Conservation (phyloP, 2,113 vertebrate genomes). For the Stigmatopora nigra region DNA sequence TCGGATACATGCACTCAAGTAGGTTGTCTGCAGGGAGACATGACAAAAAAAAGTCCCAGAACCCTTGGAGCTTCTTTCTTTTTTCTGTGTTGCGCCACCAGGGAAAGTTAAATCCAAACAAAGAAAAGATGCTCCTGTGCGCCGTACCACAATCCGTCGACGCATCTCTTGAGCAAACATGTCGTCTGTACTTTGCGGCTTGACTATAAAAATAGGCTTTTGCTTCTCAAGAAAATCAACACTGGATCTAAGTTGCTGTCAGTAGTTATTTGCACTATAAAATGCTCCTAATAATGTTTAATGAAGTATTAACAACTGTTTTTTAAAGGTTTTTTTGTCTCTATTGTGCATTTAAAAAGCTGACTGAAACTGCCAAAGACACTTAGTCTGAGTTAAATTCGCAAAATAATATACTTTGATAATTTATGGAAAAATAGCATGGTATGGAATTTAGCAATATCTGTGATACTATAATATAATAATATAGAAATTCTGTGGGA, state of each 20-base stretch:
- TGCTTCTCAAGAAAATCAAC: conserved; percentile 37
- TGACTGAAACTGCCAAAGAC: too few species aligned
- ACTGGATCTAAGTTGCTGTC: conserved; percentile 41
- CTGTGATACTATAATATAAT: too few species aligned
- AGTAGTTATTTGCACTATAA: background rate
- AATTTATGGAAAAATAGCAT: too few species aligned
- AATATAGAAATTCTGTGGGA: too few species aligned
- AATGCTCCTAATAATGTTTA: too few species aligned
- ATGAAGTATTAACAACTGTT: too few species aligned
- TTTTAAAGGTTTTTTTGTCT: too few species aligned
- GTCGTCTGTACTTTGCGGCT: conserved; percentile 60
- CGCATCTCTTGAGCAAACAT: conserved; percentile 61
- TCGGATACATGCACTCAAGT: conserved; percentile 74
- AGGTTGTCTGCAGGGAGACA: conserved; percentile 71
- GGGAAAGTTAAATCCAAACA: conserved; percentile 75
- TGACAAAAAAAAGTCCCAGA: conserved; percentile 78
- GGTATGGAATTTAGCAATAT: too few species aligned
- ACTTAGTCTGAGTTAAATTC: too few species aligned
- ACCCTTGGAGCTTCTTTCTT: conserved; percentile 68
- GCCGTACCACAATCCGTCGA: conserved; percentile 56
- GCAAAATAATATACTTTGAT: too few species aligned
- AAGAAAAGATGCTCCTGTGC: conserved; percentile 58
- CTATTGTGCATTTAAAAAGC: too few species aligned
- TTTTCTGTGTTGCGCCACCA: conserved; percentile 64
- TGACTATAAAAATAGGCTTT: conserved; percentile 17